Conservation (phyloP, 2,113 vertebrate species). For the Gobiocypris rarus region DNA sequence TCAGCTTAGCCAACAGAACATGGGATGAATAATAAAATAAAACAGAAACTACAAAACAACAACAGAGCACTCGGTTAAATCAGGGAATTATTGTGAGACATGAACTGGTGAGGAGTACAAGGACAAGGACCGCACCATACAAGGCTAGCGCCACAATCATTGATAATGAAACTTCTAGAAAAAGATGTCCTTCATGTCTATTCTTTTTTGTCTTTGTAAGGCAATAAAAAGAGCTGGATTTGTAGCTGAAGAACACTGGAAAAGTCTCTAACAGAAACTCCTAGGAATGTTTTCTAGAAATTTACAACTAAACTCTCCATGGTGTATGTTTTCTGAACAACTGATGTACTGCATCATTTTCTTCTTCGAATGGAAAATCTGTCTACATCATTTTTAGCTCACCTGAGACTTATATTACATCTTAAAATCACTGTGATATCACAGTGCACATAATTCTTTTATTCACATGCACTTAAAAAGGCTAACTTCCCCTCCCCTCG, state of each 20-base stretch:
- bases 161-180: slow-evolving; percentile 13
- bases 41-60: not conserved
- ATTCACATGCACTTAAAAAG: too few relatives aligned
- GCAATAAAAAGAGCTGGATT: slow-evolving; percentile 1
- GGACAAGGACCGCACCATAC: not conserved
- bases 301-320: not conserved
- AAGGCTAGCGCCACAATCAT: not conserved
- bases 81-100: not conserved
- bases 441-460: too few relatives aligned
- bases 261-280: not conserved
- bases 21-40: not conserved
- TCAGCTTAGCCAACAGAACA: slow-evolving; percentile 7
- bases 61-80: slow-evolving; percentile 1
- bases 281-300: not conserved
- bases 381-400: not conserved
- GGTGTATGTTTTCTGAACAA: not conserved
- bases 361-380: not conserved
- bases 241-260: not conserved
- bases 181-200: not conserved
- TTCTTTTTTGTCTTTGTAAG: not conserved
- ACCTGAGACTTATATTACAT: too few relatives aligned
- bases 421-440: too few relatives aligned
- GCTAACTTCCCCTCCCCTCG: too few relatives aligned
- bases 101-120: not conserved
- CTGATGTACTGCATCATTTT: not conserved